These are phyloP conservation scores for Meiosimyza platycephala DNA, from an alignment of 2,888 invertebrate genomes.

Conservation along the genomic window DNA sequence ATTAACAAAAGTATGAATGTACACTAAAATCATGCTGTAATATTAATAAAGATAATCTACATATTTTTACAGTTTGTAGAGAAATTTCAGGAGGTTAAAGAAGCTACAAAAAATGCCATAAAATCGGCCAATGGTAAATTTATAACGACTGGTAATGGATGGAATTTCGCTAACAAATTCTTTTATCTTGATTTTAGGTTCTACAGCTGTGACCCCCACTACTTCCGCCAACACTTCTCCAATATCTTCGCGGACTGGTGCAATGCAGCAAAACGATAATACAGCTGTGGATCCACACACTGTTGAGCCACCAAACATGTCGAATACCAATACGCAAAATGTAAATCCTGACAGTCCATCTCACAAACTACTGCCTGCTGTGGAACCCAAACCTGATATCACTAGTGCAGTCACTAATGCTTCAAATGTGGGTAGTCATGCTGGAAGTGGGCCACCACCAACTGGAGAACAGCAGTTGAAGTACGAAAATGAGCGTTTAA, in stretches of 20 bases:
- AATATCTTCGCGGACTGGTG: conserved; percentile 77
- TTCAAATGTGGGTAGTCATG: conserved; percentile 58
- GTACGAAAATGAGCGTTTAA: conserved; percentile 96
- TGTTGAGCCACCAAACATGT: conserved; percentile 70
- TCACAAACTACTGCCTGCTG: conserved; percentile 60
- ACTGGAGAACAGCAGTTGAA: conserved; percentile 84
- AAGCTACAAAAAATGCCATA: conserved; percentile 84
- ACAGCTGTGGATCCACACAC: conserved; percentile 67
- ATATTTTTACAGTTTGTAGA: conserved; percentile 79
- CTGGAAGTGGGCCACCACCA: conserved; percentile 56
- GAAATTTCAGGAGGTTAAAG: conserved; percentile 98
- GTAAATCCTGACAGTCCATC: conserved; percentile 68
- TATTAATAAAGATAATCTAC: conserved; percentile 44
- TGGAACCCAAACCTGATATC: conserved; percentile 46
- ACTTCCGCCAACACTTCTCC: conserved; percentile 91
- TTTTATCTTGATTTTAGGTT: conserved; percentile 57
- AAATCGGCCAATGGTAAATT: conserved; percentile 71
- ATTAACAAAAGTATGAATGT: conserved; percentile 77
- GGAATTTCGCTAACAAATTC: neutral
- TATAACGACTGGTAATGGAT: neutral
- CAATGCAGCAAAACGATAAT: conserved; percentile 68
- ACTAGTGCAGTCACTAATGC: conserved; percentile 54
- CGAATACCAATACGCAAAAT: conserved; percentile 71
- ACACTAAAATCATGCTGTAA: conserved; percentile 30
- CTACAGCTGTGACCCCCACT: conserved; percentile 83